Base-by-base conservation (phyloP, 2,113 vertebrate species). In the Lethenteron reissneri region DNA sequence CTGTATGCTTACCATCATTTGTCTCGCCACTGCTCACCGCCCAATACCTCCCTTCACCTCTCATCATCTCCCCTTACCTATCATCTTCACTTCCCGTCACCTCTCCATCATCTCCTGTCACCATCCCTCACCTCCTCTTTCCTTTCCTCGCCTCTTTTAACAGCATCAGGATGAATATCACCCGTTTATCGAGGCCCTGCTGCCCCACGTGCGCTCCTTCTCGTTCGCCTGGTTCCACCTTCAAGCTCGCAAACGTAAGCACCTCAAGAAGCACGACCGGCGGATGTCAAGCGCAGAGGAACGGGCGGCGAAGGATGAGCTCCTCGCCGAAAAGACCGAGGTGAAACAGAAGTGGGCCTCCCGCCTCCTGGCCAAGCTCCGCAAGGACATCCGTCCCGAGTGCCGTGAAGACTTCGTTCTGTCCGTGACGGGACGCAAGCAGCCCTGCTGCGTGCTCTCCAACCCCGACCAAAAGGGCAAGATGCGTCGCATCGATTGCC, bases 391-490 rank as follows among this genome's bases (percentile, higher is more conserved):
- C 83, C 89, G 94, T 76, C 94, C 92, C 8, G 94, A 97, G 82
- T 97, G 92, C 82, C 84, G 94, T 73, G 94, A 97, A 88, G 94
- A 97, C 85, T 97, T 97, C 78, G 94, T 97, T 83, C 88, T 97
- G 79, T 90, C 89, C 73, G 92, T 97, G 75, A 97, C 92, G 72
- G 92, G 90, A 76, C 96, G 97, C 83, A 97, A 97, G 79, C 82
- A 89, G 72, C 88, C 92, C 6, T 95, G 94, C 84, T 97, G 94
- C 75, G 94, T 97, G 78, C 89, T 97, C 75, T 89, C 94, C 82
- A 97, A 97, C 84, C 94, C 94, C 71, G 94, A 97, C 86, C 94
- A 97, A 87, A 97, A 97, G 81, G 94, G 94, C 83, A 97, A 97
- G 82, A 97, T 97, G 89, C 83, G 94, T 79, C 82, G 94, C 78